Conservation (phyloP, 1,140 invertebrate species). For the Macrobrachium rosenbergii region DNA sequence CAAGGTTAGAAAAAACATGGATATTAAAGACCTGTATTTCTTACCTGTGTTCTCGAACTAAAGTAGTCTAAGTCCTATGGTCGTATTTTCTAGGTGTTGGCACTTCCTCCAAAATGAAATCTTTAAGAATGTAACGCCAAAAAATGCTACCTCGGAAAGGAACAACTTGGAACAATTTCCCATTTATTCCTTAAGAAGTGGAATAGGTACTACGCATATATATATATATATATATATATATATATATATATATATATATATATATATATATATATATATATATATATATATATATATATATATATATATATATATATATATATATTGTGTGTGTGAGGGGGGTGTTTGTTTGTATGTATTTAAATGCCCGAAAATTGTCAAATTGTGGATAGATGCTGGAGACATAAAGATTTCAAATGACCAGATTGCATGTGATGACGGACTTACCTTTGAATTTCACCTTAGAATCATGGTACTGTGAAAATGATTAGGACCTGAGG, state of each 20-base stretch:
- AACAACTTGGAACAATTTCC: not conserved
- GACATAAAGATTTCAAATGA: not conserved
- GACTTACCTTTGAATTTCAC: not conserved
- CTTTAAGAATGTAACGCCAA: not conserved
- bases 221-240: slow-evolving; percentile 15
- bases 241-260: slow-evolving; percentile 23
- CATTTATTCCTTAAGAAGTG: not conserved
- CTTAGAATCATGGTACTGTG: too few species aligned
- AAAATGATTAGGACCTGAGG: too few species aligned
- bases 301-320: slow-evolving; percentile 20
- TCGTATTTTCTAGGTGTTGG: too few species aligned
- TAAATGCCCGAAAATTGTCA: not conserved
- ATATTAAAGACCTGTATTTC: too few species aligned
- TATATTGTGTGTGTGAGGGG: not conserved
- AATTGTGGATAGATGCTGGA: not conserved
- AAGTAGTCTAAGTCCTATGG: too few species aligned
- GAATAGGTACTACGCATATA: not conserved
- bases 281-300: slow-evolving; percentile 20
- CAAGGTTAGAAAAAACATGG: too few species aligned
- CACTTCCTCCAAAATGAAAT: too few species aligned
- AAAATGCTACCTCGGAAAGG: not conserved
- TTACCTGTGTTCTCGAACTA: too few species aligned
- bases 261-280: slow-evolving; percentile 12
- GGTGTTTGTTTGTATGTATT: not conserved
- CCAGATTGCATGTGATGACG: slow-evolving; percentile 4